Conservation (phyloP, 2,113 vertebrate genomes). For the Eulacestoma nigropectus region DNA sequence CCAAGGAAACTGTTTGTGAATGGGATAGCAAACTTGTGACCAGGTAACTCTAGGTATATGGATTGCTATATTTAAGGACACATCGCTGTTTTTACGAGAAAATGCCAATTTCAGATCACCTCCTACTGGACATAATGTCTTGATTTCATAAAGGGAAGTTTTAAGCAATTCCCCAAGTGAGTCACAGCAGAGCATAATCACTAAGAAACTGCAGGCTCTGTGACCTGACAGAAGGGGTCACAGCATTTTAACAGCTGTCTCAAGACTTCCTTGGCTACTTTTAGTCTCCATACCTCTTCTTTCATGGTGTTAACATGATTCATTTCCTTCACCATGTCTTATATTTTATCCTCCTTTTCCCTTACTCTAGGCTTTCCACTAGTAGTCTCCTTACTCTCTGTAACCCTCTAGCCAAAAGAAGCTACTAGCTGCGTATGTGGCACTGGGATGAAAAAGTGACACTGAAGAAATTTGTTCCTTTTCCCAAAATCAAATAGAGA, state of each 20-base stretch:
- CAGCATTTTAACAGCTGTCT: not conserved
- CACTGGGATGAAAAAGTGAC: not conserved
- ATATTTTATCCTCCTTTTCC: not conserved
- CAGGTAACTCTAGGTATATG: constrained; percentile 45
- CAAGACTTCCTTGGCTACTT: not conserved
- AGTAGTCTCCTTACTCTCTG: not conserved
- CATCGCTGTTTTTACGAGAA: not conserved
- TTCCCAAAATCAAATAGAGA: not conserved
- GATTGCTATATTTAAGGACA: not conserved
- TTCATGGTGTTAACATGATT: not conserved
- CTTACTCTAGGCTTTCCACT: not conserved
- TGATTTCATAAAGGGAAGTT: not conserved
- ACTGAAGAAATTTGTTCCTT: not conserved
- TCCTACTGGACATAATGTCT: not conserved
- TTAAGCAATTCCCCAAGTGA: not conserved
- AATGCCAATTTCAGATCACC: not conserved
- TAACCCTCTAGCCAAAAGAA: not conserved
- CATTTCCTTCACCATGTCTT: not conserved
- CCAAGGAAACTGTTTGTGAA: constrained; percentile 35
- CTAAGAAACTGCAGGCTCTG: not conserved
- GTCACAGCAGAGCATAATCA: not conserved
- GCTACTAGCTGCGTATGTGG: not conserved
- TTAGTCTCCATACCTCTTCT: not conserved
- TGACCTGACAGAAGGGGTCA: not conserved
- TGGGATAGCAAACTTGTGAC: constrained; percentile 25